Conservation (phyloP, 2,888 invertebrate species). For the Drosophila villosipedis region DNA sequence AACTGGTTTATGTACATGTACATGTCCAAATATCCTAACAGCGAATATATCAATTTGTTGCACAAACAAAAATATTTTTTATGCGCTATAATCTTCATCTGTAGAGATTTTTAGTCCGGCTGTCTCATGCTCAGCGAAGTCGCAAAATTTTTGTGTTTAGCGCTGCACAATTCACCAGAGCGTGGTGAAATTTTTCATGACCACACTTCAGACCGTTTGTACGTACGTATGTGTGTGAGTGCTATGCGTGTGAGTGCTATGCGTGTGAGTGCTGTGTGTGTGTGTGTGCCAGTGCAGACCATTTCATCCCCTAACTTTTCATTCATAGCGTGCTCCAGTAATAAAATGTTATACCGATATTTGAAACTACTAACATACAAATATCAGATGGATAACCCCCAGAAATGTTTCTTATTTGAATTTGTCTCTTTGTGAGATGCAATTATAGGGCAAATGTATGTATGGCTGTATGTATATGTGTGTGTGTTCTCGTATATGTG, state of each 20-base stretch:
- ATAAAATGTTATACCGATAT: conserved; percentile 68
- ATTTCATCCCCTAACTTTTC: conserved; percentile 73
- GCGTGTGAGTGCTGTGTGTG: conserved; percentile 10
- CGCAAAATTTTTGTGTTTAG: conserved; percentile 28
- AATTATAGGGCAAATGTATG: conserved; percentile 20
- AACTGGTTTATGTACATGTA: not conserved
- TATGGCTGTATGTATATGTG: not conserved
- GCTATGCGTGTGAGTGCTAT: conserved; percentile 1
- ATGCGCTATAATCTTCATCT: conserved; percentile 13
- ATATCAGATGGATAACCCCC: conserved; percentile 17
- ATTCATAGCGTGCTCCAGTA: conserved; percentile 74
- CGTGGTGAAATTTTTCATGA: conserved; percentile 57
- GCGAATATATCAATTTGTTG: not conserved
- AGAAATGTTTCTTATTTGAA: conserved; percentile 30
- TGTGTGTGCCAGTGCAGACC: conserved; percentile 14
- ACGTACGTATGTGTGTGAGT: conserved; percentile 2
- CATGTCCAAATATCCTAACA: not conserved
- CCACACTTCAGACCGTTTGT: conserved; percentile 28
- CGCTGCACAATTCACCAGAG: conserved; percentile 58
- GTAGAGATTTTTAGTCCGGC: conserved; percentile 25
- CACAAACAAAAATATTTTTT: not conserved
- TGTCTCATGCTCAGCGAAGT: conserved; percentile 43
- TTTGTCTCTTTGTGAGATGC: conserved; percentile 5
- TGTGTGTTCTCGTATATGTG: not conserved
- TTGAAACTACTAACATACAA: conserved; percentile 35